Base-by-base conservation (phyloP, 2,797 vertebrate species). In the Astyanax mexicanus region DNA sequence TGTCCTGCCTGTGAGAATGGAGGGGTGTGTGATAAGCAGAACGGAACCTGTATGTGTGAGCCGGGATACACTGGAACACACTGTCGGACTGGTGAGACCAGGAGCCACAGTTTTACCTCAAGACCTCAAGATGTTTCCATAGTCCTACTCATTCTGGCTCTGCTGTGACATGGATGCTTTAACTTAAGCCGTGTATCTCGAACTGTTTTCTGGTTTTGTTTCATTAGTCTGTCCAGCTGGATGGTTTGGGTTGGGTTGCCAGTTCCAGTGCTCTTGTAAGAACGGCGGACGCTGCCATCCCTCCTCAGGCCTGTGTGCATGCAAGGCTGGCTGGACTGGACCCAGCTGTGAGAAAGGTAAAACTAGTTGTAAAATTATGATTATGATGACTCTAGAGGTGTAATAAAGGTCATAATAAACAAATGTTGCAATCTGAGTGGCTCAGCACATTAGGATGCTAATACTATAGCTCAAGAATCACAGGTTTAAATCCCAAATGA, bases 291-390 rank as follows among this genome's bases (percentile, higher is more conserved):
- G 81, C 11, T 96, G 95, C 75, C 87, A 95, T 10, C 90, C 92
- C 0, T 81, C 75, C 64, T 93, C 88, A 0, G 95, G 95, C 10
- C 88, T 5, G 0, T 95, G 95, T 66, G 86, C 86, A 80, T 96
- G 95, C 47, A 77, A 89, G 0, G 86, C 93, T 0, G 95, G 95
- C n/a, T 92, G 94, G 93, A 95, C 84, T 0, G 95, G 95, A 29
- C 40, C 77, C 7, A 80, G 76, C 83, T 96, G 95, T 58, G 91
- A 87, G 73, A 90, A 88, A 92, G 93, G 95, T 95, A 87, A 0
- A 0, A 19, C 9, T 17, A 0, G 37, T 38, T 29, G 6, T 37
- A 37, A 2, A 32, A 11, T 54, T 1, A 52, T 12, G 1, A n/a
- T n/a, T n/a, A n/a, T n/a, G n/a, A n/a, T n/a, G n/a, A n/a, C n/a